Percentiles rank a stretch among this genome's conserved stretches.
phyloP scores from a whole-genome alignment of 2,113 vertebrate genomes.

The Aramus guarauna region DNA sequence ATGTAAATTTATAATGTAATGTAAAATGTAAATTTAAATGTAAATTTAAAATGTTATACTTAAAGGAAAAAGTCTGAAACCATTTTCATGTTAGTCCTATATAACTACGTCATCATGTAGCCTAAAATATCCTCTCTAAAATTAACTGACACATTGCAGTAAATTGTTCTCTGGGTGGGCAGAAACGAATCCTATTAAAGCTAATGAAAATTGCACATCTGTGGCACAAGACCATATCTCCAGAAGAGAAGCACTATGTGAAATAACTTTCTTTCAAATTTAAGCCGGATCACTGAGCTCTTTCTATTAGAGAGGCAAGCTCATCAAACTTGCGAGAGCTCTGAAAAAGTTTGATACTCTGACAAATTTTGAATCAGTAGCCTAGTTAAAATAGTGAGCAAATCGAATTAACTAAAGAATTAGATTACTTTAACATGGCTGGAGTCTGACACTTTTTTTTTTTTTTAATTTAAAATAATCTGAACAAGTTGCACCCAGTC shows the following conservation, averaged over 20 bases:
- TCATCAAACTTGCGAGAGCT: neutral
- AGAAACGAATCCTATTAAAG: slow-evolving; percentile 1
- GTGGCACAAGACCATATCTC: neutral
- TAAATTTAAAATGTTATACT: neutral
- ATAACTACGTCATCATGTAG: neutral
- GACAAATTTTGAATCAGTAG: neutral
- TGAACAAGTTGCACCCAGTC: neutral
- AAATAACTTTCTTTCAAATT: neutral
- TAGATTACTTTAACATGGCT: neutral
- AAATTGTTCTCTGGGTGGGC: neutral
- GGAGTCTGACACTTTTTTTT: neutral
- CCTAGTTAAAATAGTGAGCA: neutral
- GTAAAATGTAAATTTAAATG: neutral
- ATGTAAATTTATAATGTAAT: too few relatives aligned
- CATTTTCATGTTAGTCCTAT: neutral
- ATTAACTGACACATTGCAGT: neutral
- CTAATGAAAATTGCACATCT: neutral
- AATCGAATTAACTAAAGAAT: neutral
- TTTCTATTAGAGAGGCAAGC: neutral
- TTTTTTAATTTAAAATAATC: neutral
- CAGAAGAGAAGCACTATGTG: neutral
- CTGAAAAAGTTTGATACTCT: neutral
- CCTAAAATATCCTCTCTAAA: neutral
- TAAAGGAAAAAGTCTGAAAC: neutral
- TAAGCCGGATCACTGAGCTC: neutral